phyloP scores from a whole-genome alignment of 2,797 vertebrate genomes.

The Bufotes viridis region DNA sequence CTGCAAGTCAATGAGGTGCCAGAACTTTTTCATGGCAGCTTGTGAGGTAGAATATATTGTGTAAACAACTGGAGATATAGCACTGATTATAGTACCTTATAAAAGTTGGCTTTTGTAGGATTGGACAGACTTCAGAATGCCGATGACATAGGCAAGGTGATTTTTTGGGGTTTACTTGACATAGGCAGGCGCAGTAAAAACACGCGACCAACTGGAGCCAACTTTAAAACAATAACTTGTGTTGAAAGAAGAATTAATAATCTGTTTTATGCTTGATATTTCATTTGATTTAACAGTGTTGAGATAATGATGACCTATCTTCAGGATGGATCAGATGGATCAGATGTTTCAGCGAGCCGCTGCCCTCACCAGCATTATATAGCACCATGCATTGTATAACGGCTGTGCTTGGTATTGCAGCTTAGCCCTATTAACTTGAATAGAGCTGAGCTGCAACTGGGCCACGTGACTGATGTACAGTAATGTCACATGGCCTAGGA shows the following conservation, averaged over 20 bases:
- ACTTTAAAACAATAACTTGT: neutral
- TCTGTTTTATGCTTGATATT: neutral
- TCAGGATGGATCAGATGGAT: too few relatives aligned
- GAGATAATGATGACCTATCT: too few relatives aligned
- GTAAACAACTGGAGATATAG: conserved; percentile 17
- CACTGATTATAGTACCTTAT: conserved; percentile 53
- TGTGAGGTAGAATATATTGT: conserved; percentile 25
- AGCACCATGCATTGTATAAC: too few relatives aligned
- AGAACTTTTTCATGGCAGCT: conserved; percentile 15
- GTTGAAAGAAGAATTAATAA: neutral
- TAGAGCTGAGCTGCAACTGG: too few relatives aligned
- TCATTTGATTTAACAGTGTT: neutral
- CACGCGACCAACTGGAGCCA: neutral
- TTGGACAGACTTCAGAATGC: neutral
- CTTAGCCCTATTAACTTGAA: too few relatives aligned
- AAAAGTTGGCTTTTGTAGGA: conserved; percentile 43
- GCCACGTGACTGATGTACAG: too few relatives aligned
- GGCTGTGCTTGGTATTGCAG: too few relatives aligned
- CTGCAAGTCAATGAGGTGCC: conserved; percentile 46
- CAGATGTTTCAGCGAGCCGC: too few relatives aligned
- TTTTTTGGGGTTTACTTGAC: neutral
- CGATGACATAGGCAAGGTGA: neutral
- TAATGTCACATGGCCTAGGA: too few relatives aligned
- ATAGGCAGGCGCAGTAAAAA: neutral
- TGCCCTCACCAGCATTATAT: too few relatives aligned